phyloP scores from a whole-genome alignment of 2,888 invertebrate genomes.

The Thecocarcelia acutangulata region DNA sequence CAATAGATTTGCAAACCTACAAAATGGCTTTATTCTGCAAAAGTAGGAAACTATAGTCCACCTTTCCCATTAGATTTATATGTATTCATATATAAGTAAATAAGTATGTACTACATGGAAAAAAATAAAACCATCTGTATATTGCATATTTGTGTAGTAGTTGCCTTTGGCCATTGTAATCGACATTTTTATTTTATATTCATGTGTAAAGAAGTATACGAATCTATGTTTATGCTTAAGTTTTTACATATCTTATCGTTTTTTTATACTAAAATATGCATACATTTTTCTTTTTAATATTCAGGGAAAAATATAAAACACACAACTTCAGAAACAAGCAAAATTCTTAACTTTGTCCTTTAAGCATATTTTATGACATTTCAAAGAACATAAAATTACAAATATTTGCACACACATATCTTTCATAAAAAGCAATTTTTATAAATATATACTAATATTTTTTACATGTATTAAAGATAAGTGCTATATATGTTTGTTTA shows the following conservation, averaged over 20 bases:
- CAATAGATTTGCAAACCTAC: too few relatives aligned
- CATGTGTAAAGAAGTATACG: too few relatives aligned
- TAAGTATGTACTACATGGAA: too few relatives aligned
- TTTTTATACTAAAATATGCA: too few relatives aligned
- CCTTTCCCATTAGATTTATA: too few relatives aligned
- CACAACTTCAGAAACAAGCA: constrained; percentile 9
- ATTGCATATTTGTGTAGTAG: constrained; percentile 15
- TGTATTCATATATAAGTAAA: too few relatives aligned
- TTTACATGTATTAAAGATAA: neutral
- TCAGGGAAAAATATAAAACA: constrained; percentile 8
- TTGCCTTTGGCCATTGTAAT: constrained; percentile 38
- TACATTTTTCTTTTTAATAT: constrained; percentile 22
- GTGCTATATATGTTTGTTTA: too few relatives aligned
- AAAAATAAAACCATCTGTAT: too few relatives aligned
- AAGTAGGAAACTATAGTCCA: too few relatives aligned
- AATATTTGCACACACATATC: neutral
- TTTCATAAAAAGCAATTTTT: neutral
- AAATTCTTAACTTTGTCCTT: constrained; percentile 62
- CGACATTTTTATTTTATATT: neutral
- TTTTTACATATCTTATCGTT: too few relatives aligned
- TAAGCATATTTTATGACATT: constrained; percentile 70
- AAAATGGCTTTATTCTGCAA: too few relatives aligned
- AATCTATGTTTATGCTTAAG: too few relatives aligned
- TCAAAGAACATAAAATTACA: constrained; percentile 54
- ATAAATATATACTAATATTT: neutral